Conservation (phyloP, 1,140 invertebrate genomes). For the Coptotermes formosanus region DNA sequence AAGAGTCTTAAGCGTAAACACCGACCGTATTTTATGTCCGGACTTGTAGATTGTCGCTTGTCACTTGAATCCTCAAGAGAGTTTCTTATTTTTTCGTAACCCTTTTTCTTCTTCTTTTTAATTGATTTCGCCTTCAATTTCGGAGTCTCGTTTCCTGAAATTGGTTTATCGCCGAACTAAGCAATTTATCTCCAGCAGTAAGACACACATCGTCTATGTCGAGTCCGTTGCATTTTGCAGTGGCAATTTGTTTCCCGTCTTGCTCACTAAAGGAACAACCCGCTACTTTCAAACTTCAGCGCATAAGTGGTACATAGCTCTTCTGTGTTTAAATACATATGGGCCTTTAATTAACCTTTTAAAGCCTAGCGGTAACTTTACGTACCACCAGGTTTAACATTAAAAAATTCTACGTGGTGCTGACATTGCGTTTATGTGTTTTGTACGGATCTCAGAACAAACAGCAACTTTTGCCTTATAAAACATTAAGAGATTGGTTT, state of each 20-base stretch:
- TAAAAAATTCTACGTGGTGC: no score
- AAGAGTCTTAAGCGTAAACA: no score
- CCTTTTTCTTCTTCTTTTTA: background rate
- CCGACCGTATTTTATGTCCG: background rate
- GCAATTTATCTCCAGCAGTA: background rate
- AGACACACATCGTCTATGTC: background rate
- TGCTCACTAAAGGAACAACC: background rate
- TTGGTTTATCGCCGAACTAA: background rate
- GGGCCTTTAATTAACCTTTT: no score
- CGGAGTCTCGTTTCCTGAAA: background rate
- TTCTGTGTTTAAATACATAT: no score
- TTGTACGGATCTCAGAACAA: no score
- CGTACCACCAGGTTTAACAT: no score
- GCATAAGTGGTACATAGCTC: background rate
- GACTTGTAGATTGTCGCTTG: background rate
- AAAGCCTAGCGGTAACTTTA: no score
- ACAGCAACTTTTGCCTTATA: no score
- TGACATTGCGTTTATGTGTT: no score
- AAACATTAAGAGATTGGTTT: no score
- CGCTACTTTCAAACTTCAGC: background rate
- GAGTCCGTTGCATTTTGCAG: slow-evolving; percentile 14
- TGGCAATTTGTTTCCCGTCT: background rate
- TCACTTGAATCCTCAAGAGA: slow-evolving; percentile 15
- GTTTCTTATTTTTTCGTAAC: background rate
- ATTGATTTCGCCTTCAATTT: slow-evolving; percentile 19